Evolutionary conservation across 2,888 invertebrate genomes (phyloP).

Genomic region (Macrostomum cliftonense): DNA sequence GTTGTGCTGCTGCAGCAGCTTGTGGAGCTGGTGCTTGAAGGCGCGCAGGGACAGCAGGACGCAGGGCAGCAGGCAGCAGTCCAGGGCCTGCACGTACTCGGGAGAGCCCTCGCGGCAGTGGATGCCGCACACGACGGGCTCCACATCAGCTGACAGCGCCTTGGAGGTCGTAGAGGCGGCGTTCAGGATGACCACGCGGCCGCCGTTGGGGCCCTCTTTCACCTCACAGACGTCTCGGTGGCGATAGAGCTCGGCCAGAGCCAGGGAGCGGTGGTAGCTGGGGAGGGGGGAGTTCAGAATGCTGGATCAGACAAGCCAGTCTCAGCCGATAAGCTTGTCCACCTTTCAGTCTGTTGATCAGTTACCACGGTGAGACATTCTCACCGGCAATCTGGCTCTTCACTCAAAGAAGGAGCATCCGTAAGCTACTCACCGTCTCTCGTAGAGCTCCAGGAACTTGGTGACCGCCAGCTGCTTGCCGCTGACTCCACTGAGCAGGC

Average conservation of each 20-base stretch:
- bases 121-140: conserved; percentile 47
- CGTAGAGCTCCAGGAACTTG: conserved; percentile 61
- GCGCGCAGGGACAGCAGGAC: conserved; percentile 44
- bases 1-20: conserved; percentile 53
- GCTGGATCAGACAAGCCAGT: not conserved
- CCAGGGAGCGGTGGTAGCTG: conserved; percentile 45
- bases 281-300: not conserved
- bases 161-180: conserved; percentile 56
- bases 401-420: too few relatives aligned
- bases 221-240: conserved; percentile 58
- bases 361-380: not conserved
- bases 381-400: not conserved
- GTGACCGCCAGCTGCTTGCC: conserved; percentile 56
- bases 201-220: conserved; percentile 45
- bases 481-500: conserved; percentile 55
- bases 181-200: conserved; percentile 47
- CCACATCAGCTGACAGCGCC: conserved; percentile 40
- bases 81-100: conserved; percentile 54
- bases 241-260: conserved; percentile 40
- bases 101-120: conserved; percentile 46
- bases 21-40: conserved; percentile 49
- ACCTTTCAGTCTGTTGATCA: too few relatives aligned
- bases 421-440: conserved; percentile 44
- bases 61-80: conserved; percentile 47
- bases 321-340: too few relatives aligned